These are phyloP conservation scores for Tribolium madens DNA, from an alignment of 1,140 invertebrate genomes.

Conservation along the genomic window DNA sequence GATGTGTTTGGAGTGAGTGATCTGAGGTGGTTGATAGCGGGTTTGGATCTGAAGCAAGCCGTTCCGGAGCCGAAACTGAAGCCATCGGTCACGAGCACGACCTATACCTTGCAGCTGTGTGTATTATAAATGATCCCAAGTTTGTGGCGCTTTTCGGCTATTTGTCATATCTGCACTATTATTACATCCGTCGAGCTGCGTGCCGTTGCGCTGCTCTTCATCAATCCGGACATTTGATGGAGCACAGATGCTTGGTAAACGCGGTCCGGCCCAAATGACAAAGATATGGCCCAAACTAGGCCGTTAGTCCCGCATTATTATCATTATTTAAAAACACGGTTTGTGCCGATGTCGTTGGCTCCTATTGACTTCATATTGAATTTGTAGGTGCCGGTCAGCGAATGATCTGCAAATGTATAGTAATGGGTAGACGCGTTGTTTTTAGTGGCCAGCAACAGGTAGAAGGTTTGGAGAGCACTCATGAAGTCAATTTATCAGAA, in stretches of 20 bases:
- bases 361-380: conserved; percentile 14
- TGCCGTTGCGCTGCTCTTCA: conserved; percentile 55
- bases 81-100: conserved; percentile 60
- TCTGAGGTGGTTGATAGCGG: conserved; percentile 26
- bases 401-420: conserved; percentile 46
- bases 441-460: conserved; percentile 58
- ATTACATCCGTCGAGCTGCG: conserved; percentile 61
- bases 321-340: conserved; percentile 30
- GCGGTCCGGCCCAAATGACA: neutral
- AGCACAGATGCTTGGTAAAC: conserved; percentile 50
- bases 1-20: conserved; percentile 30
- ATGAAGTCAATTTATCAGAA: conserved; percentile 59
- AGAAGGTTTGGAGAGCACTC: conserved; percentile 59
- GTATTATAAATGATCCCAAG: conserved; percentile 66
- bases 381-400: conserved; percentile 27
- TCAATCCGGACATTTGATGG: conserved; percentile 56
- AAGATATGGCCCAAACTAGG: conserved; percentile 16
- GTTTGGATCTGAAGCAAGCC: conserved; percentile 12
- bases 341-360: neutral
- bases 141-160: conserved; percentile 65
- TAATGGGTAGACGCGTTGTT: conserved; percentile 50
- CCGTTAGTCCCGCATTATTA: conserved; percentile 16
- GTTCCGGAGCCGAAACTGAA: conserved; percentile 35
- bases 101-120: conserved; percentile 62
- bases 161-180: conserved; percentile 66